Percentiles rank a stretch among this genome's conserved stretches.
Evolutionary conservation across 2,797 vertebrate species (phyloP).

Genomic region (Sebastes cheni): DNA sequence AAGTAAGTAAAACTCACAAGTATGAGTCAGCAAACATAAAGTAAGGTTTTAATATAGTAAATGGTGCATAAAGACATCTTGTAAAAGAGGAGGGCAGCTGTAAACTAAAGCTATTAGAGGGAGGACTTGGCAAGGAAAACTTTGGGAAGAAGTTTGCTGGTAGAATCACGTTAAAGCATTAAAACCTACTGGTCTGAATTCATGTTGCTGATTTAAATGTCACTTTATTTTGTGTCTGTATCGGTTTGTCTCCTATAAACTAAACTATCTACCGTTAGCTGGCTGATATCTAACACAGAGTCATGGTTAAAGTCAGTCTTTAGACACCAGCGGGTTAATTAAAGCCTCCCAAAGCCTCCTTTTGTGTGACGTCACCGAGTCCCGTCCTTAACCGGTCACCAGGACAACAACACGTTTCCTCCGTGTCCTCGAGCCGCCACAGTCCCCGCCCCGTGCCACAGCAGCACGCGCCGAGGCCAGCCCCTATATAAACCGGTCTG

Average conservation of each 20-base stretch:
- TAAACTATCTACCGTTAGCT: not conserved
- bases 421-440: not conserved
- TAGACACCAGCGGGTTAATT: not conserved
- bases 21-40: not conserved
- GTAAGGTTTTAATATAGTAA: not conserved
- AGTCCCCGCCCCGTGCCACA: slow-evolving; percentile 23
- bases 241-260: not conserved
- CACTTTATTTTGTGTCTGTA: not conserved
- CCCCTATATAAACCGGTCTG: slow-evolving; percentile 50
- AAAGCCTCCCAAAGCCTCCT: slow-evolving; percentile 11
- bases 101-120: not conserved
- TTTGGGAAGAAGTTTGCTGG: not conserved
- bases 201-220: no score
- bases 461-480: not conserved
- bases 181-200: not conserved
- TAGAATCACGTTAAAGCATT: not conserved
- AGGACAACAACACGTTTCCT: slow-evolving; percentile 25
- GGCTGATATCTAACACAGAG: not conserved
- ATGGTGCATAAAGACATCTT: not conserved
- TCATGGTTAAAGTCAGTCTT: not conserved
- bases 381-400: not conserved
- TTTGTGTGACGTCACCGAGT: slow-evolving; percentile 9
- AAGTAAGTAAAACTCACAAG: not conserved
- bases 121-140: not conserved
- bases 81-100: not conserved